phyloP scores from a whole-genome alignment of 2,113 vertebrate genomes.

The Nanorana parkeri region DNA sequence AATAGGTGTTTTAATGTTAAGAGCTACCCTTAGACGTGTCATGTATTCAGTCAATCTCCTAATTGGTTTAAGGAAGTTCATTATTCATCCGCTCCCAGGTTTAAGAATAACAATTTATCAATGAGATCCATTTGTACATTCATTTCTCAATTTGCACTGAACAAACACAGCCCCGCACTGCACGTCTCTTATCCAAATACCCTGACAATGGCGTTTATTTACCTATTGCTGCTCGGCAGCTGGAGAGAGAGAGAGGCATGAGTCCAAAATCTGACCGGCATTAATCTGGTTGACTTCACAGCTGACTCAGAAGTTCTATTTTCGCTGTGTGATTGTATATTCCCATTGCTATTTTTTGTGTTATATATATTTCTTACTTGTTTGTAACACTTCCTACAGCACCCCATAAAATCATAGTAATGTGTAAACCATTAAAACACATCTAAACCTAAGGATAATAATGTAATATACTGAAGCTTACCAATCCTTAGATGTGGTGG shows the following conservation, averaged over 20 bases:
- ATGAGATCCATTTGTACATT: slow-evolving; percentile 47
- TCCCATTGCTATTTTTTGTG: no score
- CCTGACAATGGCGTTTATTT: slow-evolving; percentile 42
- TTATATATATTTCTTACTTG: no score
- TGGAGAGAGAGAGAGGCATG: not conserved
- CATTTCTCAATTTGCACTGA: slow-evolving; percentile 39
- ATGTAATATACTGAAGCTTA: no score
- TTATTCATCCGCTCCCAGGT: slow-evolving; percentile 10
- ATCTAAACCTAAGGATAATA: no score
- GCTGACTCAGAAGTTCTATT: no score
- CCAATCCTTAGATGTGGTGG: no score
- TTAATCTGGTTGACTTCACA: not conserved
- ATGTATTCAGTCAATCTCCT: not conserved
- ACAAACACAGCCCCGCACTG: slow-evolving; percentile 10
- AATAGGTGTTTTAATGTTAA: not conserved
- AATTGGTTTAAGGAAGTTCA: not conserved
- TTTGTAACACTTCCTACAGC: no score
- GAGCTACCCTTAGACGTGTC: not conserved
- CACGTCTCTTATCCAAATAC: slow-evolving; percentile 34
- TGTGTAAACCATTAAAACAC: no score
- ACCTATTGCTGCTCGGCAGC: slow-evolving; percentile 19
- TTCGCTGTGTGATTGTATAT: no score
- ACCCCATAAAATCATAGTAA: no score
- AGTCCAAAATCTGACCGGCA: not conserved
- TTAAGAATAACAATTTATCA: slow-evolving; percentile 43